These are phyloP conservation scores for Lochmaea crataegi DNA, from an alignment of 2,888 invertebrate species.

Conservation along the genomic window DNA sequence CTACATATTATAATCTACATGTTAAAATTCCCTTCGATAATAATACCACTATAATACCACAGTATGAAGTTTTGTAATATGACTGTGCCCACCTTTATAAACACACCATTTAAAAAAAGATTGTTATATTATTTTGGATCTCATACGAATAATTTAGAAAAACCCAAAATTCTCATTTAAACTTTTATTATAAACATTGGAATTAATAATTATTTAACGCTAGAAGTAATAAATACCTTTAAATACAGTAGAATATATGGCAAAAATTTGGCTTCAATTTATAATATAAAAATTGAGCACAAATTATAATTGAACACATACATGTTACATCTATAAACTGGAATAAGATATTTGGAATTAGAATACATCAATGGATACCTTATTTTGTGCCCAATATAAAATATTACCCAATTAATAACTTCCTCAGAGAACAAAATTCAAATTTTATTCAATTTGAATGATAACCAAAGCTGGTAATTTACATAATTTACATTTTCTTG, in stretches of 20 bases:
- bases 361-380: constrained; percentile 37
- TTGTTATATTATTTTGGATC: too few relatives aligned
- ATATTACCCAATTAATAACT: constrained; percentile 13
- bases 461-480: too few relatives aligned
- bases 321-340: constrained; percentile 42
- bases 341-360: constrained; percentile 44
- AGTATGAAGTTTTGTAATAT: too few relatives aligned
- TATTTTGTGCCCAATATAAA: constrained; percentile 42
- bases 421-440: neutral
- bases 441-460: neutral
- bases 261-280: constrained; percentile 57
- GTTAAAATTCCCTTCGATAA: too few relatives aligned
- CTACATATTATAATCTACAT: too few relatives aligned
- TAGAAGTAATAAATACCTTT: constrained; percentile 54
- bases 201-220: constrained; percentile 48
- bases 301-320: constrained; percentile 50
- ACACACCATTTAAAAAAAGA: too few relatives aligned
- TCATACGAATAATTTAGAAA: too few relatives aligned
- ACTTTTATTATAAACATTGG: constrained; percentile 54
- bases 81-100: too few relatives aligned
- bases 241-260: constrained; percentile 52
- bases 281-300: constrained; percentile 54
- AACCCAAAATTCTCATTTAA: constrained; percentile 21
- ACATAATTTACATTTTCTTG: neutral
- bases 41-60: too few relatives aligned